Evolutionary conservation across 2,888 invertebrate genomes (phyloP).

Genomic region (Ptychoptera albimana): DNA sequence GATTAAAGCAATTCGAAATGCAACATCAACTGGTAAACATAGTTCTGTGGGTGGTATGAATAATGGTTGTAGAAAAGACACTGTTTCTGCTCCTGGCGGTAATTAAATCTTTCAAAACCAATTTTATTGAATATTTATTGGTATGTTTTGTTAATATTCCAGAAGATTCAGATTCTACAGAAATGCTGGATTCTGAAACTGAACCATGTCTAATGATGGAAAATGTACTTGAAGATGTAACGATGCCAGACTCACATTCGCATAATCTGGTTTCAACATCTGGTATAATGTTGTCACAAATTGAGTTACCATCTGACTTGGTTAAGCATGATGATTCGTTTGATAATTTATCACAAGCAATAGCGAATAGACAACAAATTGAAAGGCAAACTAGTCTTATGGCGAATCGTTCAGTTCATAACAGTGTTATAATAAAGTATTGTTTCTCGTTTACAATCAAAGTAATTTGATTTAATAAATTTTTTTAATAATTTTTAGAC

Average conservation of each 20-base stretch:
- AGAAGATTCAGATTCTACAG: constrained; percentile 59
- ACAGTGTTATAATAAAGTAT: constrained; percentile 32
- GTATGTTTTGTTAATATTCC: constrained; percentile 7
- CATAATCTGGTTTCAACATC: constrained; percentile 50
- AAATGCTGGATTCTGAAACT: constrained; percentile 66
- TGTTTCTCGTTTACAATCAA: constrained; percentile 3
- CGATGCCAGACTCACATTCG: constrained; percentile 45
- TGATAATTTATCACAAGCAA: constrained; percentile 62
- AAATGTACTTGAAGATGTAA: constrained; percentile 50
- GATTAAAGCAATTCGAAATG: constrained; percentile 50
- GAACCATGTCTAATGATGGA: constrained; percentile 72
- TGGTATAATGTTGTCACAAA: constrained; percentile 33
- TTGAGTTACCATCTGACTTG: constrained; percentile 30
- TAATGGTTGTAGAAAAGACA: neutral
- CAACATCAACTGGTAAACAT: constrained; percentile 17
- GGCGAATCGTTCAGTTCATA: constrained; percentile 17
- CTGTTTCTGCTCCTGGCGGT: constrained; percentile 13
- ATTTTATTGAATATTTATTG: neutral
- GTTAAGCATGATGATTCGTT: constrained; percentile 41
- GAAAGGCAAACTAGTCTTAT: constrained; percentile 33
- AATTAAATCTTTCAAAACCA: constrained; percentile 9
- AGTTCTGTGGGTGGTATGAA: neutral
- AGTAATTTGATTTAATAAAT: constrained; percentile 3
- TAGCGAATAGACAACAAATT: constrained; percentile 51
- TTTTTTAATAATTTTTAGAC: constrained; percentile 10